Evolutionary conservation across 2,113 vertebrate genomes (phyloP), one percentile per base, ranked within the genome.

Genomic region (Phalacrocorax aristotelis): DNA sequence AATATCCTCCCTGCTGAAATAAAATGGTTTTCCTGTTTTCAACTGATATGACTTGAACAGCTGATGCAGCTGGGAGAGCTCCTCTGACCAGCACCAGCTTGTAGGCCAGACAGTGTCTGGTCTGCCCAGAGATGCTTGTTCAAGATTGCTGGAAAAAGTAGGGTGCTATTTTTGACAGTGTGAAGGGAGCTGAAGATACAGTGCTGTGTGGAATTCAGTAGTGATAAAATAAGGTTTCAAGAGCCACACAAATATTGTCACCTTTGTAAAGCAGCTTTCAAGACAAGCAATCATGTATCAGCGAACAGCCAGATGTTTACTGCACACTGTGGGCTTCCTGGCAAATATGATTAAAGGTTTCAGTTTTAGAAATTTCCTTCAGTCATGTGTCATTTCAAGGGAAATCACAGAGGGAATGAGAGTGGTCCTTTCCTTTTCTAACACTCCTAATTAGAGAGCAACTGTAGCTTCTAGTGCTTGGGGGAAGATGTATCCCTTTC

Each of bases 1-100:
- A 89, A 93, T 95, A 91, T 82, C 58, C 65, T 87, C 52, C 65
- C 80, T 84, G 69, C 86, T 96, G 86, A 90, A 95, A 90, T 76
- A 69, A 60, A 89, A 62, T 30, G 80, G 30, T 88, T 95, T 91
- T 61, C 55, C 44, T 83, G 49, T 68, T 94, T 72, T 69, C 79
- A 54, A 0, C 17, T 1, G 2, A 40, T 58, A 54, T 54, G 58
- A 10, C 32, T 60, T 81, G 44, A 76, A 60, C 32, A 89, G 71
- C 30, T 71, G 62, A 76, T 1, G 11, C 34, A 64, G 25, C 64
- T 92, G 46, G 14, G n/a, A 57, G 40, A 68, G 69, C 74, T 83
- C 19, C 30, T 51, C 64, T 82, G 57, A 52, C 65, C 81, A 83
- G n/a, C 62, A 52, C 40, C 62, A 49, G 6, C 14, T 44, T 57